Evolutionary conservation across 2,113 vertebrate species (phyloP), one percentile per base, ranked within the genome.

Genomic region (Seriola quinqueradiata): DNA sequence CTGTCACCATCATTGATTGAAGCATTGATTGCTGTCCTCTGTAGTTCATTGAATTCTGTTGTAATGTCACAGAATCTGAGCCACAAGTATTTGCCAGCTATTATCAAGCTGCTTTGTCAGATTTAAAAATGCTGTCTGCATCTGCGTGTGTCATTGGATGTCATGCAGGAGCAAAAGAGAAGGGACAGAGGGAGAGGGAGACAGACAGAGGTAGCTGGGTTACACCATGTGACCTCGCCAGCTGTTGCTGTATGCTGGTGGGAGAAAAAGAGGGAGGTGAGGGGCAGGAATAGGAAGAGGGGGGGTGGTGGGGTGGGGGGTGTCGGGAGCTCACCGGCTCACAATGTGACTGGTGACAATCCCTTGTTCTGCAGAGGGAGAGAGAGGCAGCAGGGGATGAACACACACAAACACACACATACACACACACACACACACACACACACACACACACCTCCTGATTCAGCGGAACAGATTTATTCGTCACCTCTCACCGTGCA

Each of bases 221-320:
- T 71, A 44, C 80, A 76, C 82, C 84, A 94, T 90, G 91, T 93
- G 91, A 94, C 90, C 85, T 81, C 64, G 44, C 91, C 92, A 94
- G 93, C 93, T 94, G 92, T 94, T 94, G 90, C 91, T 92, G 87
- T 85, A 83, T 85, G 87, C 83, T 88, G 86, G 50, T 86, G 81
- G 77, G 86, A 82, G 90, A 87, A 25, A 55, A 8, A 55, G 54
- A 79, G 81, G 70, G 89, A 90, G 84, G 82, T 75, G 73, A 75
- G 64, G 61, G 78, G 80, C 44, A 73, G 79, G 36, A 46, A 60
- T 59, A 54, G 70, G 70, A 63, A 63, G 68, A n/a, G 44, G 75
- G 89, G 87, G 90, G 77, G 87, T 88, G 89, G 87, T 89, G 79
- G 87, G 77, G 87, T 88, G 89, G 87, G 90, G 79, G 87, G 89